Conservation (phyloP, 2,113 vertebrate species). For the Chionodraco myersi region DNA sequence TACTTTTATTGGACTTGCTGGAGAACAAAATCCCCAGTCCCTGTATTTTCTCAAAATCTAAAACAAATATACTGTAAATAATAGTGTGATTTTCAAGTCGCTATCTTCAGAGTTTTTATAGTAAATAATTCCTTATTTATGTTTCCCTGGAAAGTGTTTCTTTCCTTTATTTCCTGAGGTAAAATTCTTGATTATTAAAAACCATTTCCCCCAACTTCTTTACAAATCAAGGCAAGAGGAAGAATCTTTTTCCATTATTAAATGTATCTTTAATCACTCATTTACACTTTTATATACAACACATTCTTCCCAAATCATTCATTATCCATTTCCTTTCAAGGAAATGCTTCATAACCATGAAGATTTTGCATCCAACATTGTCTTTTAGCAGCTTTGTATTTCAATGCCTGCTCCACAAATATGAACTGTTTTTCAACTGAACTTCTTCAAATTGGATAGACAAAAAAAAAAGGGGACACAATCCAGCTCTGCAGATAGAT, state of each 20-base stretch:
- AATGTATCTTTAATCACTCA: constrained; percentile 35
- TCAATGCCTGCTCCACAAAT: not conserved
- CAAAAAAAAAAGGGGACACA: not conserved
- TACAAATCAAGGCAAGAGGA: not conserved
- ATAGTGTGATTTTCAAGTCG: too few species aligned
- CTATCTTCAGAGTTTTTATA: too few species aligned
- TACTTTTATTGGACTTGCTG: too few species aligned
- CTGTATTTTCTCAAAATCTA: too few species aligned
- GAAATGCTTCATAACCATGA: not conserved
- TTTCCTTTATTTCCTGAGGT: too few species aligned
- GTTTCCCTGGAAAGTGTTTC: too few species aligned
- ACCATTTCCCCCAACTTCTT: not conserved
- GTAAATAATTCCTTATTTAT: too few species aligned
- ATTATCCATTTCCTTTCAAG: not conserved
- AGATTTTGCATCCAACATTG: not conserved
- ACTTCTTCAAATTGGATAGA: not conserved
- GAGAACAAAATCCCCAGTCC: too few species aligned
- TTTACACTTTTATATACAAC: constrained; percentile 31
- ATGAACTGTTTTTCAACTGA: not conserved
- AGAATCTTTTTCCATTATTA: not conserved
- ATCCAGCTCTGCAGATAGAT: not conserved
- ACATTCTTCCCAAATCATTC: constrained; percentile 11
- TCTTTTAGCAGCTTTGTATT: not conserved
- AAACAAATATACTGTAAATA: too few species aligned
- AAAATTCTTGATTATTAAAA: too few species aligned